phyloP scores from a whole-genome alignment of 2,797 vertebrate species.

The Ispidina lecontei region DNA sequence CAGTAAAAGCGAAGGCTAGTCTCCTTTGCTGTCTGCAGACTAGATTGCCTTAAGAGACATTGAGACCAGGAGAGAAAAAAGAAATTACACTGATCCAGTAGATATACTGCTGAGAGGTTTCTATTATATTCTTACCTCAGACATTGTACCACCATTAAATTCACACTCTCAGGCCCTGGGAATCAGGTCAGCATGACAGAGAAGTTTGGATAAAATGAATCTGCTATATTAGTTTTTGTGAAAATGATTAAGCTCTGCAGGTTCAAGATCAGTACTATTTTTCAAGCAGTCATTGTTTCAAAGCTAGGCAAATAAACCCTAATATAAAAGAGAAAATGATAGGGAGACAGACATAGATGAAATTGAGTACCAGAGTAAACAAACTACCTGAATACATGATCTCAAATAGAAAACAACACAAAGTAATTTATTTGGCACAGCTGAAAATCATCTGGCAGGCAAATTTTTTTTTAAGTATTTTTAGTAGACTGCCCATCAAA shows the following conservation, averaged over 20 bases:
- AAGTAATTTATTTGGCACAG: constrained; percentile 80
- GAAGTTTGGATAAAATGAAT: constrained; percentile 73
- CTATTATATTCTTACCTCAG: constrained; percentile 64
- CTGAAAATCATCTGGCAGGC: constrained; percentile 82
- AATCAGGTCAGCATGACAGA: constrained; percentile 67
- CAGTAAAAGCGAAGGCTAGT: constrained; percentile 17
- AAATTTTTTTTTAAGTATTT: constrained; percentile 75
- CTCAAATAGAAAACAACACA: constrained; percentile 61
- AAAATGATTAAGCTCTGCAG: constrained; percentile 73
- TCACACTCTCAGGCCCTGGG: constrained; percentile 63
- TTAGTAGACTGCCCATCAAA: constrained; percentile 90
- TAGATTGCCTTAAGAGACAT: constrained; percentile 71
- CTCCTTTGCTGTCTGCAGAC: constrained; percentile 51
- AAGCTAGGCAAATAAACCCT: constrained; percentile 68
- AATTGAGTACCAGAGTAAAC: constrained; percentile 55
- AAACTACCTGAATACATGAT: constrained; percentile 12
- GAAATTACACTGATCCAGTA: constrained; percentile 73
- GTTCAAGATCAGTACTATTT: constrained; percentile 70
- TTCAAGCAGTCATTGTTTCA: constrained; percentile 66
- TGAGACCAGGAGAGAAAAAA: constrained; percentile 66
- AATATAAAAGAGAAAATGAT: constrained; percentile 40
- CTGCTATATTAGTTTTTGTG: constrained; percentile 75
- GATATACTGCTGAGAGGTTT: constrained; percentile 69
- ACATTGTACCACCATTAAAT: constrained; percentile 68
- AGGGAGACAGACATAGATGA: constrained; percentile 33